These are phyloP conservation scores for Lamellibrachia satsuma DNA, from an alignment of 2,888 invertebrate genomes.

Conservation along the genomic window DNA sequence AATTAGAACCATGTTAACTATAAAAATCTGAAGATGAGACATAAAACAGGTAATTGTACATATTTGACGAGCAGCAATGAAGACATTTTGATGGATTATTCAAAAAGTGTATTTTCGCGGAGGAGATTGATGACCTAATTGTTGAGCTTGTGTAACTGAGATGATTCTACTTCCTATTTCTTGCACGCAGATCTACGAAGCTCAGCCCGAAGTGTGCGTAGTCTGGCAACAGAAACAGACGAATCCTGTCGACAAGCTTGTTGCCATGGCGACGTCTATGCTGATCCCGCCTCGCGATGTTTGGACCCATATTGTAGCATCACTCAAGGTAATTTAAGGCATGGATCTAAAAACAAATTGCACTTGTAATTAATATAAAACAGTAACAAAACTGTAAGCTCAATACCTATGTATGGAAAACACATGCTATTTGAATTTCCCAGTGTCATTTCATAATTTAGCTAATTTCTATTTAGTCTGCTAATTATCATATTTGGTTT, in stretches of 20 bases:
- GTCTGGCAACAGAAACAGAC: constrained; percentile 34
- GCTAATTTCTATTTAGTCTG: background rate
- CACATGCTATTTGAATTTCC: background rate
- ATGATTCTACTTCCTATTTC: background rate
- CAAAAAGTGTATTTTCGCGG: constrained; percentile 32
- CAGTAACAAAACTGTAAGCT: background rate
- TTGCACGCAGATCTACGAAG: constrained; percentile 45
- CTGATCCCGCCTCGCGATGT: constrained; percentile 47
- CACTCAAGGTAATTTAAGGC: constrained; percentile 46
- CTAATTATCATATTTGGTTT: background rate
- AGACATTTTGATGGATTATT: constrained; percentile 26
- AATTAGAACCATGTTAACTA: too few species aligned
- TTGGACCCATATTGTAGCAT: constrained; percentile 42
- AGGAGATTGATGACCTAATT: background rate
- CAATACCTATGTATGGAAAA: background rate
- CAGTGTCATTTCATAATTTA: background rate
- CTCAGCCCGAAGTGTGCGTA: constrained; percentile 41
- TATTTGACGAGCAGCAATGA: too few species aligned
- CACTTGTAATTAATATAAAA: background rate
- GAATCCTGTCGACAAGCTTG: constrained; percentile 40
- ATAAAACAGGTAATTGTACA: too few species aligned
- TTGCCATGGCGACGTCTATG: constrained; percentile 45
- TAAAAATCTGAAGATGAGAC: too few species aligned
- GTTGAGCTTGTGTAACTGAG: background rate
- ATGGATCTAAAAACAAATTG: background rate